These are phyloP conservation scores for Eugnorisma glareosa DNA, from an alignment of 2,888 invertebrate species.

Conservation along the genomic window DNA sequence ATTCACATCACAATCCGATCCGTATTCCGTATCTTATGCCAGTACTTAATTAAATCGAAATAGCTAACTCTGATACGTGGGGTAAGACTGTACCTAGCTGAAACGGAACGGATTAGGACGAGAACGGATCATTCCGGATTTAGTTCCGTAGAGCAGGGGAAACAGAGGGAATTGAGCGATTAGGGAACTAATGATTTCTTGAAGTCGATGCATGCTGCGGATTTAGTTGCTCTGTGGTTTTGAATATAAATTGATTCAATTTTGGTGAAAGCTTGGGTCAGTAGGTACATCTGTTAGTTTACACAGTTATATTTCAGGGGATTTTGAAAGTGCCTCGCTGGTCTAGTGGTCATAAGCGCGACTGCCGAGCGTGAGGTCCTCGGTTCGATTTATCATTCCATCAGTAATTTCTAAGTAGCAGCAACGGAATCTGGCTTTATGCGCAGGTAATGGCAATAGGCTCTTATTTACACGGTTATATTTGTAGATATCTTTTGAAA, in stretches of 20 bases:
- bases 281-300: neutral
- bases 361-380: neutral
- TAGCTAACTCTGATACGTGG: constrained; percentile 49
- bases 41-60: constrained; percentile 62
- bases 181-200: constrained; percentile 46
- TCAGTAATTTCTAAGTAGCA: neutral
- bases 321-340: neutral
- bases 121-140: constrained; percentile 55
- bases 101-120: constrained; percentile 56
- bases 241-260: constrained; percentile 44
- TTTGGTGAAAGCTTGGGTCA: neutral
- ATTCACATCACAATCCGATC: constrained; percentile 34
- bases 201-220: constrained; percentile 46
- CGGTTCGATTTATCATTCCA: neutral
- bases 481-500: neutral
- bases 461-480: neutral
- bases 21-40: constrained; percentile 17
- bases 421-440: neutral
- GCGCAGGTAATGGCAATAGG: neutral
- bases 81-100: constrained; percentile 26
- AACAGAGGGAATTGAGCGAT: constrained; percentile 47
- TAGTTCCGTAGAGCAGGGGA: constrained; percentile 23
- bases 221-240: constrained; percentile 37
- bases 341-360: neutral
- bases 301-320: neutral